Evolutionary conservation across 2,797 vertebrate genomes (phyloP).

Genomic region (Pantherophis alleghaniensis): DNA sequence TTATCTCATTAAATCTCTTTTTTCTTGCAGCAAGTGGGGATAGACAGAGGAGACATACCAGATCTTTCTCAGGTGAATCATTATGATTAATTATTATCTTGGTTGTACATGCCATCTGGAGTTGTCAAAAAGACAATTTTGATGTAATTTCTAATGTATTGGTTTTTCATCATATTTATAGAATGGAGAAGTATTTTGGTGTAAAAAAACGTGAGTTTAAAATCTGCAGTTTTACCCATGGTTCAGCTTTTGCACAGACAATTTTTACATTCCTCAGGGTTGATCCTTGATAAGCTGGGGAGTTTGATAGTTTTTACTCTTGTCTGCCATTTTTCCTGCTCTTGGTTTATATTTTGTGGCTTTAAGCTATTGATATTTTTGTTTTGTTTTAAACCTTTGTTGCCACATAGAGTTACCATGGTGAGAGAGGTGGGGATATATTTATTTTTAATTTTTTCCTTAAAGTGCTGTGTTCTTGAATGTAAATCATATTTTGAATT

Average conservation of each 20-base stretch:
- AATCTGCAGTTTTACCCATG: background rate
- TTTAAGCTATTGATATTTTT: background rate
- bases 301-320: background rate
- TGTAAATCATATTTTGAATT: background rate
- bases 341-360: background rate
- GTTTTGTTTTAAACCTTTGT: background rate
- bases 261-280: background rate
- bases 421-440: background rate
- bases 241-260: background rate
- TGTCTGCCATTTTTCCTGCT: background rate
- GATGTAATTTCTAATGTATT: background rate
- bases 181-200: background rate
- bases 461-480: background rate
- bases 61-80: conserved; percentile 93
- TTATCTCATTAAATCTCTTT: conserved; percentile 51
- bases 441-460: background rate
- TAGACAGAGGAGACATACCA: conserved; percentile 98
- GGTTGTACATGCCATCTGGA: conserved; percentile 17
- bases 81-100: conserved; percentile 36
- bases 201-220: background rate
- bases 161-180: background rate
- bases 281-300: background rate
- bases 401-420: background rate
- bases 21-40: conserved; percentile 92
- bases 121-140: conserved; percentile 28